Base-by-base conservation (phyloP, 92 coral and sea anemone species). In the Siderastrea radians region DNA sequence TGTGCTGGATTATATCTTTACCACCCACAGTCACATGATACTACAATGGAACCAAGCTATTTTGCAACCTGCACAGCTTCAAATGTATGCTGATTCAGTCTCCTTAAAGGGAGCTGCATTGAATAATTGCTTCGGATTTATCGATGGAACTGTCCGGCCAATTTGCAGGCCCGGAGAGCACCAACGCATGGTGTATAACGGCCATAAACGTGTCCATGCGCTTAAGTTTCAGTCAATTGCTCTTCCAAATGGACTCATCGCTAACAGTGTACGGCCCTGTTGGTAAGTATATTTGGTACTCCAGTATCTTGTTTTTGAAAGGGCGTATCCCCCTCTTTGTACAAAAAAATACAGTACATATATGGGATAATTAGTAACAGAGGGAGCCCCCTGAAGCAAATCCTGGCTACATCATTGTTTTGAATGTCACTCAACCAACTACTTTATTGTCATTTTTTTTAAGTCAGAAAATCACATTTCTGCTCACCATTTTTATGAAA, bases 1-100 rank as follows among this genome's bases (percentile, higher is more conserved):
- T 52, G 86, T 81, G 77, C 77, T 81, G 86, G 77, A 81, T 71
- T 82, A 53, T 69, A 72, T 69, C 86, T 82, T 49, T 49, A 69
- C 78, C 78, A 82, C 86, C 78, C 67, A 82, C 86, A 70, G 86
- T 72, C 86, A 70, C 78, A 69, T 45, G 19, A 82, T 82, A 54
- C 76, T 72, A 46, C 78, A 71, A 62, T 83, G 87, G 79, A 83
- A 72, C 79, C 70, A 83, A 57, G 61, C 87, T 71, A 71, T 83
- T 72, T 67, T 83, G 62, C 78, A 59, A 58, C 87, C 72, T 48
- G 79, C 78, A 58, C 87, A 71, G 87, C 78, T 82, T 69, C 77
- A 82, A 70, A 60, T 82, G 71, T 65, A 64, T 82, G 86, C 86
- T 72, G 78, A 82, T 82, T 67, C 86, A 82, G 57, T 68, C 83